Conservation (phyloP, 2,113 vertebrate genomes). For the Chaetodon trifascialis region DNA sequence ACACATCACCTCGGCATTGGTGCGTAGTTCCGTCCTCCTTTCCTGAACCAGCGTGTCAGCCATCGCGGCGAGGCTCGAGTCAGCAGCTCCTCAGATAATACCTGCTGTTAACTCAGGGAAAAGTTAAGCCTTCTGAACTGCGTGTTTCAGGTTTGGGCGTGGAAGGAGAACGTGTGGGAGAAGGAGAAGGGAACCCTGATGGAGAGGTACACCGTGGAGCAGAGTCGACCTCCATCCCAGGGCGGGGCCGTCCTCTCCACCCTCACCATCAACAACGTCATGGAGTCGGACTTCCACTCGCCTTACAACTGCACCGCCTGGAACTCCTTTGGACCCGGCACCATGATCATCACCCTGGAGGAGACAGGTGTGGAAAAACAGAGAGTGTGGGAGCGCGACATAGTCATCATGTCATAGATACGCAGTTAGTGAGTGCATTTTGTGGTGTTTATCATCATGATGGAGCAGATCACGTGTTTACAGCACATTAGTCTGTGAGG, state of each 20-base stretch:
- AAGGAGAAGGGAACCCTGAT: slow-evolving; percentile 90
- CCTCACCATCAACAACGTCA: slow-evolving; percentile 95
- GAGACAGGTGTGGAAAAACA: slow-evolving; percentile 85
- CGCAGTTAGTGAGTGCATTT: not conserved
- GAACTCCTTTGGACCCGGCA: slow-evolving; percentile 94
- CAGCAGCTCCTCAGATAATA: not conserved
- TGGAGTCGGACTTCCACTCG: slow-evolving; percentile 95
- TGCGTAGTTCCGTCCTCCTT: too few species aligned
- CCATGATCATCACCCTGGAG: slow-evolving; percentile 94
- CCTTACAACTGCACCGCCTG: slow-evolving; percentile 98
- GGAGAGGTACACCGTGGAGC: slow-evolving; percentile 95
- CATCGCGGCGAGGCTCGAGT: not conserved
- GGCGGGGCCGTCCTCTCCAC: slow-evolving; percentile 93
- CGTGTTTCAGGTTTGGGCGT: slow-evolving; percentile 91
- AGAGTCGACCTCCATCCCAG: slow-evolving; percentile 85
- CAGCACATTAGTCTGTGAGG: not conserved
- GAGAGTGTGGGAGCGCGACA: not conserved
- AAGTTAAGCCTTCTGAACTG: not conserved
- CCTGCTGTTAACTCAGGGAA: not conserved
- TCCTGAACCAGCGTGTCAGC: too few species aligned
- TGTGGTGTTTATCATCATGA: not conserved
- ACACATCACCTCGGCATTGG: too few species aligned
- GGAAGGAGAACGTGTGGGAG: slow-evolving; percentile 96
- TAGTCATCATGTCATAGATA: not conserved
- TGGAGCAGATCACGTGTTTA: not conserved